phyloP scores from a whole-genome alignment of 2,113 vertebrate species.

The Tragelaphus buxtoni region DNA sequence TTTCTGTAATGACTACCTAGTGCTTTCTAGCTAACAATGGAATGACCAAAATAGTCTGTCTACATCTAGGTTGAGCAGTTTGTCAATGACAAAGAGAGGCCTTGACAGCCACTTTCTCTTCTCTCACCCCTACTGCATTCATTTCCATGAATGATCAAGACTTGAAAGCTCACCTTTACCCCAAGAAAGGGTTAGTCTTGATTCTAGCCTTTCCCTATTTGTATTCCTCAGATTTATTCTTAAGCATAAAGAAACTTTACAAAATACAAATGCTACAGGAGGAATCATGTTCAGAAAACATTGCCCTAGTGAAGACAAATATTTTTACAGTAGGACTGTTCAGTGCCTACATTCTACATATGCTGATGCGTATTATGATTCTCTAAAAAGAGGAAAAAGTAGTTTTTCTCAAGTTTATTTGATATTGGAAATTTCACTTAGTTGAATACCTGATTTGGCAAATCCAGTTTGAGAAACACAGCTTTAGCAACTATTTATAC shows the following conservation, averaged over 20 bases:
- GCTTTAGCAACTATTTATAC: background rate
- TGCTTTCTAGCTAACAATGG: background rate
- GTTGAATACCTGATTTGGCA: background rate
- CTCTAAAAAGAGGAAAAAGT: background rate
- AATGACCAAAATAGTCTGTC: background rate
- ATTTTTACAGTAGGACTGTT: background rate
- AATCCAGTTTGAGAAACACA: background rate
- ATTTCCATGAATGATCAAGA: background rate
- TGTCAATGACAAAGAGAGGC: background rate
- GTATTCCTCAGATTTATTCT: background rate
- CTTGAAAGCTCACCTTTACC: background rate
- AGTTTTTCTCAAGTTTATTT: constrained; percentile 1
- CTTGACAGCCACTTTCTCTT: background rate
- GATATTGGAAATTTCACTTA: background rate
- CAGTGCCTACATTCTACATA: background rate
- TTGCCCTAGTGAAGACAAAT: background rate
- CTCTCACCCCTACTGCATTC: background rate
- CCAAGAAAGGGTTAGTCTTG: background rate
- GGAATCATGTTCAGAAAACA: background rate
- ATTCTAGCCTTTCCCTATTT: background rate
- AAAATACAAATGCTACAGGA: background rate
- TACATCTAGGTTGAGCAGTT: background rate
- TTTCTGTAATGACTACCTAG: background rate
- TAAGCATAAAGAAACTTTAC: background rate
- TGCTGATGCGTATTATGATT: background rate